Evolutionary conservation across 2,888 invertebrate species (phyloP).

Genomic region (Clivina fossor): DNA sequence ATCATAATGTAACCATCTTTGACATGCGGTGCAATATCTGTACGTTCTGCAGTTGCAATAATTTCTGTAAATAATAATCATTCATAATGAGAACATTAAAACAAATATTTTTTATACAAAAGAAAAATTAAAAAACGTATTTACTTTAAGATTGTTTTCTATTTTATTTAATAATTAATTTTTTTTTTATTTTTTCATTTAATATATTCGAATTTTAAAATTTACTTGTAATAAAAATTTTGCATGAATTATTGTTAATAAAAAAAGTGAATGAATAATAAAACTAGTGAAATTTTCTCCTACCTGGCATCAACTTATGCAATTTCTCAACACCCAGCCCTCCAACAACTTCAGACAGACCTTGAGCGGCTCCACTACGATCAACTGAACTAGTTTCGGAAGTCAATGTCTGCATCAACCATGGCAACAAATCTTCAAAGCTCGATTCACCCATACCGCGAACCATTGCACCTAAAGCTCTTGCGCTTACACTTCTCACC

Average conservation of each 20-base stretch:
- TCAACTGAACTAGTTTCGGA: conserved; percentile 95
- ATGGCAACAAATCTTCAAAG: conserved; percentile 94
- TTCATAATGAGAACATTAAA: too few relatives aligned
- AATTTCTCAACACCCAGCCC: conserved; percentile 94
- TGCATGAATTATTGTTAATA: background rate
- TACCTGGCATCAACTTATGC: conserved; percentile 91
- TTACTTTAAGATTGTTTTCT: too few relatives aligned
- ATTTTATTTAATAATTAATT: too few relatives aligned
- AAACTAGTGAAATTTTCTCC: conserved; percentile 10
- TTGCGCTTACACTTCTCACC: conserved; percentile 91
- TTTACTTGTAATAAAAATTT: too few relatives aligned
- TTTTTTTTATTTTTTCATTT: too few relatives aligned
- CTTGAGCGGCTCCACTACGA: conserved; percentile 89
- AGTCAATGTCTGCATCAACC: conserved; percentile 97
- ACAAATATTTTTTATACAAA: background rate
- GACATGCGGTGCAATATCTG: conserved; percentile 93
- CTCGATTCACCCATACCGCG: conserved; percentile 95
- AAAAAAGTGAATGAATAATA: conserved; percentile 8
- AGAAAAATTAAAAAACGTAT: background rate
- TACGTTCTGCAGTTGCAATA: conserved; percentile 88
- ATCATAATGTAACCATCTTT: conserved; percentile 99
- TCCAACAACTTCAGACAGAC: conserved; percentile 96
- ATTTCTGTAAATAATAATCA: conserved; percentile 67
- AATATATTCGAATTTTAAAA: too few relatives aligned
- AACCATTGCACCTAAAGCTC: conserved; percentile 97